These are phyloP conservation scores for Corythucha ciliata DNA, from an alignment of 2,888 invertebrate species.

Conservation along the genomic window DNA sequence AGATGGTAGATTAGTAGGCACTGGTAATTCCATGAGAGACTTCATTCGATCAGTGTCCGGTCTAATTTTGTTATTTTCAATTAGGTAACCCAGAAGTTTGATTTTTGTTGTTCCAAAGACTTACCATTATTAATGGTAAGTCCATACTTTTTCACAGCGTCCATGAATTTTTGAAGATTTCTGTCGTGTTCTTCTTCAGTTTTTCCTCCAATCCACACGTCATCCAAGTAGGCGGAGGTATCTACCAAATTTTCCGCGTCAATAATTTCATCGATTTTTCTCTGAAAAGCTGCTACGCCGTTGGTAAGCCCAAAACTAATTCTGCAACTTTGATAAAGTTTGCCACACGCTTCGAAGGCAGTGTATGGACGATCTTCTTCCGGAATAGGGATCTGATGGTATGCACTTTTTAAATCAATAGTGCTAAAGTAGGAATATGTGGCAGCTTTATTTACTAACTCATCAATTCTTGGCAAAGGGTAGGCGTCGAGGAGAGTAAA, in stretches of 20 bases:
- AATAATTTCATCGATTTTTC: conserved; percentile 2
- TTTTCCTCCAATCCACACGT: conserved; percentile 26
- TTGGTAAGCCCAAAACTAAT: conserved; percentile 31
- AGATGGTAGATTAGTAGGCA: neutral
- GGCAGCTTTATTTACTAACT: conserved; percentile 24
- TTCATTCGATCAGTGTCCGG: conserved; percentile 9
- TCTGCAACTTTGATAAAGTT: conserved; percentile 27
- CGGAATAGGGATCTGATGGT: conserved; percentile 16
- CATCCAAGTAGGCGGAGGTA: conserved; percentile 16
- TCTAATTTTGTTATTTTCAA: conserved; percentile 1
- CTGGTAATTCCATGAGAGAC: neutral
- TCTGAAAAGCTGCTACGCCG: conserved; percentile 22
- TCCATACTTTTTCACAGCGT: conserved; percentile 14
- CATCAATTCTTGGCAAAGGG: conserved; percentile 28
- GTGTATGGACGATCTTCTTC: conserved; percentile 11
- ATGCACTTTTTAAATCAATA: conserved; percentile 24
- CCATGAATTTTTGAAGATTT: conserved; percentile 19
- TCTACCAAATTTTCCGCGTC: neutral
- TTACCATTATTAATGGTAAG: conserved; percentile 22
- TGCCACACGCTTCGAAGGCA: conserved; percentile 28
- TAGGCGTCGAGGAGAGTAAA: conserved; percentile 25
- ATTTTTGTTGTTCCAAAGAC: conserved; percentile 4
- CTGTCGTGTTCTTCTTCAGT: conserved; percentile 24
- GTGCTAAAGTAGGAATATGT: conserved; percentile 25
- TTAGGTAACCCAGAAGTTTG: conserved; percentile 1